A percentile compares a stretch with the other conserved stretches of the same genome.
Conservation (phyloP, 2,888 invertebrate species). For the Caradrina kadenii region DNA sequence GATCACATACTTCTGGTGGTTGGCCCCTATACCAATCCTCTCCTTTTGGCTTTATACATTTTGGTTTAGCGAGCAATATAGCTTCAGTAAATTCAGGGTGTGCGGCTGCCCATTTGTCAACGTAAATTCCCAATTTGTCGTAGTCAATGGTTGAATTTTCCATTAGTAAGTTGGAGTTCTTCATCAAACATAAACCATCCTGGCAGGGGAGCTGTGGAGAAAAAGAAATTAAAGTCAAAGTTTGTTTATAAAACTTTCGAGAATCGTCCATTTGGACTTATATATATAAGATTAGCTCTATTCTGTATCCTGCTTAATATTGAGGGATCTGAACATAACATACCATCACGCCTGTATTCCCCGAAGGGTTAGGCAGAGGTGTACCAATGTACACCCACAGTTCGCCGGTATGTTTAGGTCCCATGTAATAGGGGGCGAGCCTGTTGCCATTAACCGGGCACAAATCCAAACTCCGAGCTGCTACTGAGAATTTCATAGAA, state of each 20-base stretch:
- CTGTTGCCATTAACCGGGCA: too few relatives aligned
- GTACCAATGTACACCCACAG: too few relatives aligned
- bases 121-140: conserved; percentile 65
- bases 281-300: too few relatives aligned
- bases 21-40: conserved; percentile 66
- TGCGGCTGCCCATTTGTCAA: conserved; percentile 71
- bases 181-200: conserved; percentile 71
- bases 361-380: too few relatives aligned
- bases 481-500: too few relatives aligned
- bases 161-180: conserved; percentile 72
- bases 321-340: too few relatives aligned
- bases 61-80: conserved; percentile 66
- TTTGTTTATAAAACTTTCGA: neutral
- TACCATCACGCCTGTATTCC: too few relatives aligned
- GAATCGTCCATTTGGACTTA: neutral
- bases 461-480: too few relatives aligned
- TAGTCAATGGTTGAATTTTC: conserved; percentile 70
- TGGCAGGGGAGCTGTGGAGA: conserved; percentile 27
- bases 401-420: too few relatives aligned
- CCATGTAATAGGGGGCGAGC: too few relatives aligned
- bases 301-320: too few relatives aligned
- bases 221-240: neutral
- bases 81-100: conserved; percentile 72
- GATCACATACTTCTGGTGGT: conserved; percentile 71
- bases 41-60: conserved; percentile 49